Evolutionary conservation across 2,113 vertebrate species (phyloP).

Genomic region (Zeus faber): DNA sequence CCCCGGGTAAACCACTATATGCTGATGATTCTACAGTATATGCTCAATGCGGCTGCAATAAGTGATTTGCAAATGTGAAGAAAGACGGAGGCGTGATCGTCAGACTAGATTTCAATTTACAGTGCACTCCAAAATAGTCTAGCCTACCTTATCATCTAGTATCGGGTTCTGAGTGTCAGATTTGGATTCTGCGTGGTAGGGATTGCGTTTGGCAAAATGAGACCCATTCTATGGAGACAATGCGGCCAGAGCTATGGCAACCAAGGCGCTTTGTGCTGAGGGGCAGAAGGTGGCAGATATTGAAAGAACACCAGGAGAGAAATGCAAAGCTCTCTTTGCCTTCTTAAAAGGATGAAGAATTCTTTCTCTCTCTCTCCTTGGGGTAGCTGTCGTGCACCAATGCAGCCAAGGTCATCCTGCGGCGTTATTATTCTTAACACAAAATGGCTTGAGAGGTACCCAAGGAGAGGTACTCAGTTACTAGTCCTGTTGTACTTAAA

Average conservation of each 20-base stretch:
- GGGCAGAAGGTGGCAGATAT: conserved; percentile 64
- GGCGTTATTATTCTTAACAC: conserved; percentile 21
- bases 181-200: conserved; percentile 43
- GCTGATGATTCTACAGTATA: background rate
- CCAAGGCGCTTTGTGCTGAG: conserved; percentile 46
- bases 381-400: conserved; percentile 6
- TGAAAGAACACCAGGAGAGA: conserved; percentile 51
- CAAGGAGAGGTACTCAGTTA: background rate
- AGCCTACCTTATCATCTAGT: too few species aligned
- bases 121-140: background rate
- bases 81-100: conserved; percentile 10
- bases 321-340: conserved; percentile 50
- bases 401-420: conserved; percentile 10
- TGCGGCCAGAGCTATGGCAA: conserved; percentile 65
- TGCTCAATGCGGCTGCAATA: conserved; percentile 2
- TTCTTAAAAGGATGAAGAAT: conserved; percentile 47
- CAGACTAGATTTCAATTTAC: background rate
- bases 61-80: conserved; percentile 26
- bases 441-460: background rate
- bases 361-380: conserved; percentile 30
- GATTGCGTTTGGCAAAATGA: conserved; percentile 37
- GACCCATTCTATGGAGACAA: conserved; percentile 55
- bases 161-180: conserved; percentile 21
- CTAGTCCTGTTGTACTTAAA: conserved; percentile 10
- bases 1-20: conserved; percentile 10